Conservation (phyloP, 2,797 vertebrate genomes). For the Heliangelus exortis region DNA sequence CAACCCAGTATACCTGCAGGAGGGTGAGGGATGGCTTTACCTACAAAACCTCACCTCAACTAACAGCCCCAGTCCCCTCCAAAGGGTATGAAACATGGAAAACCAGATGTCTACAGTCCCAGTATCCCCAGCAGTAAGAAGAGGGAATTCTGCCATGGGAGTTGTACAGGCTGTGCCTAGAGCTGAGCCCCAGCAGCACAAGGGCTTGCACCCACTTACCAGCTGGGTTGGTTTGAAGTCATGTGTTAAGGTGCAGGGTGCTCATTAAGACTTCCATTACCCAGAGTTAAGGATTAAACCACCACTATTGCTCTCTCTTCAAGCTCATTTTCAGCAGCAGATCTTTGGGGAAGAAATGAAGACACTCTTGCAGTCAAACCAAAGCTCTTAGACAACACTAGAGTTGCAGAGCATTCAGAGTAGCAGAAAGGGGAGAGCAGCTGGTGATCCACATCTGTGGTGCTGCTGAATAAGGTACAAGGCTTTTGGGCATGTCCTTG, state of each 20-base stretch:
- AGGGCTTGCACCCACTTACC: neutral
- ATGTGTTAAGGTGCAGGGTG: neutral
- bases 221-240: neutral
- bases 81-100: neutral
- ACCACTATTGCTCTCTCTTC: neutral
- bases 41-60: neutral
- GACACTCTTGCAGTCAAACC: neutral
- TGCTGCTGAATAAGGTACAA: neutral
- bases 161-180: fast-evolving
- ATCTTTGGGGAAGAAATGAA: neutral
- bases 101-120: neutral
- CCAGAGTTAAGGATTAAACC: constrained; percentile 47
- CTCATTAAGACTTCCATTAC: neutral
- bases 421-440: neutral
- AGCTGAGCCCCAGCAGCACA: neutral
- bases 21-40: fast-evolving
- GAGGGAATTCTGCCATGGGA: neutral
- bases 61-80: neutral
- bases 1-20: neutral
- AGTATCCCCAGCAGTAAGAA: neutral
- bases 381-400: neutral
- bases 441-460: neutral
- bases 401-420: neutral
- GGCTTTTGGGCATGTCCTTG: neutral
- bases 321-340: constrained; percentile 1